A percentile compares a stretch with the other conserved stretches of the same genome.
Conservation (phyloP, 2,888 invertebrate species). For the Dolichomitus sp. region DNA sequence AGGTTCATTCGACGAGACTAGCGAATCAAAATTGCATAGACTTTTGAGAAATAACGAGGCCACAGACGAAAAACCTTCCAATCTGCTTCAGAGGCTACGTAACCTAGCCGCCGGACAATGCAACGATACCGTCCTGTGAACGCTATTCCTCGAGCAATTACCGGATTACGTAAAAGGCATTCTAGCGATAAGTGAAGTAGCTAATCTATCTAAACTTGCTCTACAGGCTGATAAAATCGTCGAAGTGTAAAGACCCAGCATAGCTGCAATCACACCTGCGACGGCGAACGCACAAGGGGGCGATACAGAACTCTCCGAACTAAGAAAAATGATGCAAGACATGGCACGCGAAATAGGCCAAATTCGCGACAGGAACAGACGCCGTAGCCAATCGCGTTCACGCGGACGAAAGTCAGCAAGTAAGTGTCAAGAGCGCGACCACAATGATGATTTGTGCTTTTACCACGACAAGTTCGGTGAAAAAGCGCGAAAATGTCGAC, state of each 20-base stretch:
- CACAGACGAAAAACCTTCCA: conserved; percentile 48
- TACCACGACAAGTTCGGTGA: conserved; percentile 49
- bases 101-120: conserved; percentile 31
- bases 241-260: conserved; percentile 2
- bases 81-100: conserved; percentile 35
- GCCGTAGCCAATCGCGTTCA: conserved; percentile 12
- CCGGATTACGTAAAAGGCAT: conserved; percentile 43
- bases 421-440: conserved; percentile 1
- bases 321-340: conserved; percentile 1
- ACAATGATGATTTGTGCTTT: conserved; percentile 24
- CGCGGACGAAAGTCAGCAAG: background rate
- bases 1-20: conserved; percentile 21
- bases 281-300: conserved; percentile 2
- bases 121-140: conserved; percentile 12
- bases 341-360: background rate
- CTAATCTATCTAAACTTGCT: conserved; percentile 31
- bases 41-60: background rate
- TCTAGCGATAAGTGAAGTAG: background rate
- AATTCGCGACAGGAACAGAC: background rate
- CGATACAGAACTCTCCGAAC: conserved; percentile 1
- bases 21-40: background rate
- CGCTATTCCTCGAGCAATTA: conserved; percentile 47
- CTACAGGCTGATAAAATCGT: conserved; percentile 52
- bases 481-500: conserved; percentile 45
- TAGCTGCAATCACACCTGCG: conserved; percentile 17